Evolutionary conservation across 1,140 invertebrate genomes (phyloP), one percentile per base, ranked within the genome.

Genomic region (Neodiprion lecontei): DNA sequence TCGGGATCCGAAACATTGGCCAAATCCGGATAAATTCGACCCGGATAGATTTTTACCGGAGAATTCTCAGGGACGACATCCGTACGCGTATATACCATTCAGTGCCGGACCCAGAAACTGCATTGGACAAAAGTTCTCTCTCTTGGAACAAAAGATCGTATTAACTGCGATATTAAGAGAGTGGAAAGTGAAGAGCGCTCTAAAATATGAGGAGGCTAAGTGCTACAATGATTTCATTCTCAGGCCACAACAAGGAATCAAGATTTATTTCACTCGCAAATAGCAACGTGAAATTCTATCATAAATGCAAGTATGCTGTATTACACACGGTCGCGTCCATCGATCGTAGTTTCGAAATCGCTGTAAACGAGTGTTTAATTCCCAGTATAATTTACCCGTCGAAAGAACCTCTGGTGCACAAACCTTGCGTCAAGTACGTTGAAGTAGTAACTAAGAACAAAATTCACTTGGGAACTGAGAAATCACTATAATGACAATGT

Each of bases 91-190:
- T 75, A 76, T 92, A 48, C 91, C 91, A 12, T 93, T 93, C 79
- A 91, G 90, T 50, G 90, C 88, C 50, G 92, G 91, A n/a, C 86
- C 89, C 1, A 82, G 91, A 78, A 92, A 91, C 79, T 92, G 91
- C 77, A 90, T 92, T 66, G 91, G 90, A 71, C 89, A 91, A 77
- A 90, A 89, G 79, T 91, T 90, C 80, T 90, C 90, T 5, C 74
- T 89, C 77, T 82, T 91, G 79, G 91, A 92, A 82, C 84, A 90
- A 69, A 92, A 92, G 81, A 87, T 89, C 2, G 79, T 91, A 8
- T 77, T 92, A 11, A 69, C 76, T 5, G 75, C 73, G 23, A 82
- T 94, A 47, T 85, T 94, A 28, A 85, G 90, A 47, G 89, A 89
- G 66, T 93, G 90, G 82, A 83, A 82, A 48, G 78, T 94, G 0